Evolutionary conservation across 2,113 vertebrate genomes (phyloP).

Genomic region (Cromileptes altivelis): DNA sequence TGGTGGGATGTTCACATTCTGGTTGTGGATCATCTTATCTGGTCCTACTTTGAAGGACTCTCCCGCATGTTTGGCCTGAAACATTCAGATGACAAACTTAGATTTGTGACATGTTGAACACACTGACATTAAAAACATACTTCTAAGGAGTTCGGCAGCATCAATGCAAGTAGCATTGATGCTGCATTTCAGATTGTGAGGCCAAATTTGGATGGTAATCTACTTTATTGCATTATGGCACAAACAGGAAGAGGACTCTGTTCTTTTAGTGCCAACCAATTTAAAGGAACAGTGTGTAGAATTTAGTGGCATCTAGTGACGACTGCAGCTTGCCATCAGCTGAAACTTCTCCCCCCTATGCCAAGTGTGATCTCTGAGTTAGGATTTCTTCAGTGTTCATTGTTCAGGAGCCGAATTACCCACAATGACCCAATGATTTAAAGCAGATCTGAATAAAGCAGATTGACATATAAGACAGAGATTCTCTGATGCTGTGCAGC

Average conservation of each 20-base stretch:
- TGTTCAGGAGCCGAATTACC: no score
- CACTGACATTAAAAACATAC: neutral
- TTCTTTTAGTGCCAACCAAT: neutral
- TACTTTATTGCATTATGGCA: neutral
- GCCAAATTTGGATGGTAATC: neutral
- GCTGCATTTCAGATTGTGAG: neutral
- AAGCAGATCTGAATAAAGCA: no score
- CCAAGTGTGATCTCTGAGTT: no score
- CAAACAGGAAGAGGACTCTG: conserved; percentile 36
- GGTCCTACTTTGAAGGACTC: conserved; percentile 24
- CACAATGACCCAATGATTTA: no score
- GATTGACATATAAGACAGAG: no score
- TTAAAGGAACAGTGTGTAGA: neutral
- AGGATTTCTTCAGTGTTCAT: no score
- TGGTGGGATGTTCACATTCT: conserved; percentile 84
- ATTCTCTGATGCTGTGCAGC: no score
- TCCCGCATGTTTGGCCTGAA: conserved; percentile 70
- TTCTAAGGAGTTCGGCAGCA: neutral
- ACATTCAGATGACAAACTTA: conserved; percentile 3
- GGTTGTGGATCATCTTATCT: conserved; percentile 79
- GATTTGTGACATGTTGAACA: neutral
- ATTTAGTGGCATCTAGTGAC: no score
- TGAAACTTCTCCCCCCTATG: no score
- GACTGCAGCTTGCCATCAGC: no score
- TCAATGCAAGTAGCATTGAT: neutral